Base-by-base conservation (phyloP, 2,113 vertebrate species). In the Irena cyanogastra region DNA sequence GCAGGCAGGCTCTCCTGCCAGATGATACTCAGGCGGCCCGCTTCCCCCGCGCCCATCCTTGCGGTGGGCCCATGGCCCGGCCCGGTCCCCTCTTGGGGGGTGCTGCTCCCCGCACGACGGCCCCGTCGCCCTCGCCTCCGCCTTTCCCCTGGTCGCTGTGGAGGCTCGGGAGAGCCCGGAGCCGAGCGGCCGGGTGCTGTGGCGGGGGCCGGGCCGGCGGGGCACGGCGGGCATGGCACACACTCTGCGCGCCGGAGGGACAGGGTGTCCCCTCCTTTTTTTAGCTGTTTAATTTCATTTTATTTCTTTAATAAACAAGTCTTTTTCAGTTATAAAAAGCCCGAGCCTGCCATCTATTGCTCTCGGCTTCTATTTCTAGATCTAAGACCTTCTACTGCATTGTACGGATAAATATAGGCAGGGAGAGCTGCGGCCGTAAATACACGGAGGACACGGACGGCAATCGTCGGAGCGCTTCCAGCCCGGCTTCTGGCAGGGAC, bases 321-420 rank as follows among this genome's bases (percentile, higher is more conserved):
- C 4, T 26, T 79, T 87, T 74, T n/a, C 49, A 79, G 82, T 76
- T 93, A 76, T 83, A 80, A 91, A 93, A 94, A 96, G 71, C 53
- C 82, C 45, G 20, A 69, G 90, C 75, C 75, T 78, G 89, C 92
- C 86, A 66, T 77, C 84, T 83, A 92, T 94, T 88, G 93, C 96
- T 85, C 45, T 72, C 74, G 57, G 77, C 42, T 90, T 90, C 94
- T 94, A 80, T 94, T 87, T 93, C 87, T 68, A 90, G 87, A 60
- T 45, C 87, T 82, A 57, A 94, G 70, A 68, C 24, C 30, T 90
- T 87, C 84, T 37, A 61, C 17, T 15, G 68, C 88, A 35, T 60
- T 64, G 83, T 77, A 59, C 5, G 7, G 88, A 71, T 92, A 93
- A 93, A 96, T 88, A 92, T 47, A 90, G 92, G 74, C 41, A 8